Percentiles rank a stretch among this genome's conserved stretches.
These are phyloP conservation scores for Tretioscincus oriximinensis DNA, from an alignment of 2,113 vertebrate species.

Conservation along the genomic window DNA sequence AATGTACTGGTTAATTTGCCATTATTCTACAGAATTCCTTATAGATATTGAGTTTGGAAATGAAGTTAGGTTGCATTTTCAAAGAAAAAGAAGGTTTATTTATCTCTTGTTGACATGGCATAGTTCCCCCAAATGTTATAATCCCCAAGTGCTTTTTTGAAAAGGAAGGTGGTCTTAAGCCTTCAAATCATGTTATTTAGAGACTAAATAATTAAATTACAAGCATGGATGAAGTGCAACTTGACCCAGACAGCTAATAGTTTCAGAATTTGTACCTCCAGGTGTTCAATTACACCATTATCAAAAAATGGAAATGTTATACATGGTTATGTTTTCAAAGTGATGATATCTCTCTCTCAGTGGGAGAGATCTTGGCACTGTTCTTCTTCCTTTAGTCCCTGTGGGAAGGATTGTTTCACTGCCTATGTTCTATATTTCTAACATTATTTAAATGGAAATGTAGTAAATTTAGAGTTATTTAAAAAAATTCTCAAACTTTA, in stretches of 20 bases:
- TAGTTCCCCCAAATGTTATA: no score
- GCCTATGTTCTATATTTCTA: constrained; percentile 3
- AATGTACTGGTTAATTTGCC: not conserved
- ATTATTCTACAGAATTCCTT: not conserved
- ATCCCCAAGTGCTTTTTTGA: not conserved
- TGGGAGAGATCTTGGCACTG: constrained; percentile 16
- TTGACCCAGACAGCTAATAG: constrained; percentile 55
- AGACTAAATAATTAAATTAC: constrained; percentile 53
- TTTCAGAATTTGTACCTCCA: constrained; percentile 47
- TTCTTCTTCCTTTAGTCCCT: constrained; percentile 45
- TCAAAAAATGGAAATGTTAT: constrained; percentile 43
- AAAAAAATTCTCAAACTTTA: no score
- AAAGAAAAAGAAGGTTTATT: not conserved
- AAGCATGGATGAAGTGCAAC: constrained; percentile 39
- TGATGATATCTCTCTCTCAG: constrained; percentile 28
- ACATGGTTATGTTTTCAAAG: constrained; percentile 59
- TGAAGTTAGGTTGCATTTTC: not conserved
- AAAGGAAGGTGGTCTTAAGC: constrained; percentile 5
- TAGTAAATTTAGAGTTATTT: not conserved
- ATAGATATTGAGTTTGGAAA: not conserved
- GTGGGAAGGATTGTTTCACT: constrained; percentile 45
- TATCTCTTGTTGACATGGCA: no score
- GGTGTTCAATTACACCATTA: constrained; percentile 46
- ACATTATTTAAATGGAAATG: not conserved
- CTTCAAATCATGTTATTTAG: constrained; percentile 27